Conservation (phyloP, 1,140 invertebrate genomes). For the Eriocheir sinensis region DNA sequence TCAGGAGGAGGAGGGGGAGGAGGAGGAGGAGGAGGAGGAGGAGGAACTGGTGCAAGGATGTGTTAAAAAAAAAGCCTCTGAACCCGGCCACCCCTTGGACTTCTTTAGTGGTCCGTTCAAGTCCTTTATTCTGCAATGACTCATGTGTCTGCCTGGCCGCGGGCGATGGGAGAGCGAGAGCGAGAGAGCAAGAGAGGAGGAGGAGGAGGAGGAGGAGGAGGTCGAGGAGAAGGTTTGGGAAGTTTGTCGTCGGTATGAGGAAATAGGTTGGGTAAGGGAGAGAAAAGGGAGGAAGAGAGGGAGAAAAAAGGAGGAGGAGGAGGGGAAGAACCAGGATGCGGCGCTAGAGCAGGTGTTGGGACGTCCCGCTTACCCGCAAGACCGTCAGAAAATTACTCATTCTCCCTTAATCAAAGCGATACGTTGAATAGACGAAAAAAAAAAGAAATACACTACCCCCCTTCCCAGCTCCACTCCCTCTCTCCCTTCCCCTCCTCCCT, state of each 20-base stretch:
- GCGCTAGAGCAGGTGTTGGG: too few relatives aligned
- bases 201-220: slow-evolving; percentile 19
- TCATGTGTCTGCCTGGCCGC: background rate
- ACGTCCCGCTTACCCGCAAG: too few relatives aligned
- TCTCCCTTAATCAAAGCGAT: too few relatives aligned
- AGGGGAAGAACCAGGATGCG: background rate
- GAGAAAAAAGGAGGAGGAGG: background rate
- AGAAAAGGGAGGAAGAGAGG: slow-evolving; percentile 8
- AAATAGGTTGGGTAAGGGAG: background rate
- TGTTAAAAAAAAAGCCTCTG: too few relatives aligned
- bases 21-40: background rate
- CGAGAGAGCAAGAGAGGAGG: background rate
- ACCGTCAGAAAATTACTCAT: too few relatives aligned
- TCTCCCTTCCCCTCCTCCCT: too few relatives aligned
- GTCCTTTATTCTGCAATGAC: background rate
- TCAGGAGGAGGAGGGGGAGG: background rate
- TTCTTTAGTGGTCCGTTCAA: background rate
- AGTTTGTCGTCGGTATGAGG: background rate
- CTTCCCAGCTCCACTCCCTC: too few relatives aligned
- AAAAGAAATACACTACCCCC: too few relatives aligned
- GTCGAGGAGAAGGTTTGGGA: background rate
- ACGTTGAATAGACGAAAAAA: too few relatives aligned
- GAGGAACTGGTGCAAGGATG: background rate
- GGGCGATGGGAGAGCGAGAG: background rate
- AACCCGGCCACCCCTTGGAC: background rate